Base-by-base conservation (phyloP, 2,888 invertebrate genomes). In the Argyresthia goedartella region DNA sequence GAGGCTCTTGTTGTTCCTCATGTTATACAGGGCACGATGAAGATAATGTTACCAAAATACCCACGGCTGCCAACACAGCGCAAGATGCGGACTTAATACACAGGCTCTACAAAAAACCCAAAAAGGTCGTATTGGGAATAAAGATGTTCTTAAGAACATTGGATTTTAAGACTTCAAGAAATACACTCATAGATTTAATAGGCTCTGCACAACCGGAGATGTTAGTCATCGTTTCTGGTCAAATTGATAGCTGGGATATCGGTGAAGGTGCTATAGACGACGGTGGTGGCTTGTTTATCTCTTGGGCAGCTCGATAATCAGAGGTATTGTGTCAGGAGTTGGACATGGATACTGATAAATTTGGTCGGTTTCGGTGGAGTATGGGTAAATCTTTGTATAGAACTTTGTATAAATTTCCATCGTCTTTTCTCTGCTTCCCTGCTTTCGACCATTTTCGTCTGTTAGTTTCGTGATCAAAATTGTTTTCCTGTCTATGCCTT, bases 211-310 rank as follows among this genome's bases (percentile, higher is more conserved):
- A 69, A 1, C 74, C 78, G 3, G 79, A 85, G 14, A 76, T 76
- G 56, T 80, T 92, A 0, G 94, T 95, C 0, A 82, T 95, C 15
- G 89, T 95, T 13, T 93, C 94, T 3, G 95, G 95, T 10, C 95
- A 95, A 71, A 85, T 95, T 33, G 95, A 95, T 65, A 93, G 93
- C 65, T 95, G 95, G 95, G 95, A 95, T 73, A 93, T 95, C 10
- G 95, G 95, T 1, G 90, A 92, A 62, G 95, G 95, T 14, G 95
- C 95, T 6, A 94, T 95, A 94, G 95, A 95, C 67, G 95, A 95
- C 62, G 95, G 92, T 33, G 93, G 93, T 53, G 95, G 95, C 49
- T 88, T 92, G 25, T 92, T 95, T 60, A 90, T 95, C 39, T 92
- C 94, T 25, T 94, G 93, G 92, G 90, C 91, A 57, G 91, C n/a